Conservation (phyloP, 2,888 invertebrate genomes). For the Trachelus stipa region DNA sequence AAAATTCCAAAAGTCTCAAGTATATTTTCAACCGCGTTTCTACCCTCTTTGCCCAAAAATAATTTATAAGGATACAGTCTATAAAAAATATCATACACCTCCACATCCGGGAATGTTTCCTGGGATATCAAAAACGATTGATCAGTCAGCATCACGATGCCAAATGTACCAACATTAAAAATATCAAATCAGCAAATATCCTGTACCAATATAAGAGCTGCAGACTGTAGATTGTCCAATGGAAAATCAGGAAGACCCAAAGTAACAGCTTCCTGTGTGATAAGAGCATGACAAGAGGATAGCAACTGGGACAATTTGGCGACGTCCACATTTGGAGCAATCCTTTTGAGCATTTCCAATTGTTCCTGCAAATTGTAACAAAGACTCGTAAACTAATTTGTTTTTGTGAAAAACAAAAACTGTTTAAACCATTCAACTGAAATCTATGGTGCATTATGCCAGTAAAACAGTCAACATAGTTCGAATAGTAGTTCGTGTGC, state of each 20-base stretch:
- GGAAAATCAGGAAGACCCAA: slow-evolving; percentile 92
- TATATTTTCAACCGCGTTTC: slow-evolving; percentile 78
- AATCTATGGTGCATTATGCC: not conserved
- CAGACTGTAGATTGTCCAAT: slow-evolving; percentile 79
- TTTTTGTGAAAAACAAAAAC: too few species aligned
- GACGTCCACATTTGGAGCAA: slow-evolving; percentile 70
- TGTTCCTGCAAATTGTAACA: slow-evolving; percentile 69
- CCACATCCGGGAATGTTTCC: slow-evolving; percentile 77
- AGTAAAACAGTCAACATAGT: not conserved
- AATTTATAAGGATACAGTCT: slow-evolving; percentile 87
- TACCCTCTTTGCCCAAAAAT: slow-evolving; percentile 83
- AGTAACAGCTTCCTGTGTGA: slow-evolving; percentile 77
- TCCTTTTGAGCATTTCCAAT: slow-evolving; percentile 66
- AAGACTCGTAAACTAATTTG: not conserved
- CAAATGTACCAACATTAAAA: not conserved
- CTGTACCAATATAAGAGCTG: slow-evolving; percentile 77
- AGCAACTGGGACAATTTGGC: slow-evolving; percentile 69
- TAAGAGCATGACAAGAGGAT: slow-evolving; percentile 79
- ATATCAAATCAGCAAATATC: slow-evolving; percentile 10
- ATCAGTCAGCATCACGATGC: not conserved
- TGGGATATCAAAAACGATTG: slow-evolving; percentile 62
- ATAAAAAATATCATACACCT: slow-evolving; percentile 77
- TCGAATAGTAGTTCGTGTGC: slow-evolving; percentile 25
- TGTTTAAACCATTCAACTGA: not conserved
- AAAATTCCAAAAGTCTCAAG: slow-evolving; percentile 74